phyloP scores from a whole-genome alignment of 2,113 vertebrate genomes.

The Chroicocephalus ridibundus region DNA sequence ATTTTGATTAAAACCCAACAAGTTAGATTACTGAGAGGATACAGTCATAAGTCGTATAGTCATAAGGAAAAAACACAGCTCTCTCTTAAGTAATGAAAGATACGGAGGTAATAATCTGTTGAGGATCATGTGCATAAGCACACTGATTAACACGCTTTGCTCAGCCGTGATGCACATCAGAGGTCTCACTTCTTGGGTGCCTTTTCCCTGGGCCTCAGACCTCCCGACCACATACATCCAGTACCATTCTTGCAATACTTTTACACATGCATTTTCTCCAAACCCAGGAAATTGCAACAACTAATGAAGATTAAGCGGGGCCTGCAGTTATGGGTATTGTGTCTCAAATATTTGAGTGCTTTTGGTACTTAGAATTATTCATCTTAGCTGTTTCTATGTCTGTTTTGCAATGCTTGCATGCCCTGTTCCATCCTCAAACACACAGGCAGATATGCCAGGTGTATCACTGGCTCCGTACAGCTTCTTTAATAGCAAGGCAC shows the following conservation, averaged over 20 bases:
- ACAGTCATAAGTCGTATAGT: background rate
- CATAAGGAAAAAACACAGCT: background rate
- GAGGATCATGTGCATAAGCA: background rate
- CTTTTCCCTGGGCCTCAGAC: background rate
- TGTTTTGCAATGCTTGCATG: background rate
- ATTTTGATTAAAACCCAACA: background rate
- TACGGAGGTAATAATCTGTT: background rate
- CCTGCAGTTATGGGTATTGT: accelerated
- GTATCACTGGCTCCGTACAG: background rate
- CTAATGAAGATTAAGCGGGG: background rate
- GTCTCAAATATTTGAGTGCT: background rate
- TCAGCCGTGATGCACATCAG: background rate
- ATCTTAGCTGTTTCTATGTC: background rate
- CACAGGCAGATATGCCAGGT: background rate
- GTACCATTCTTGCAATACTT: background rate
- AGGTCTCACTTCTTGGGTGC: background rate
- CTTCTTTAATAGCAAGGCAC: background rate
- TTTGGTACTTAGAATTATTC: background rate
- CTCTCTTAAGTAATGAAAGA: background rate
- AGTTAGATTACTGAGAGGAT: background rate
- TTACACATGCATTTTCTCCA: background rate
- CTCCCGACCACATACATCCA: background rate
- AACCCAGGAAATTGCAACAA: background rate
- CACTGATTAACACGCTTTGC: background rate
- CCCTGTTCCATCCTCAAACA: background rate